Percentiles rank a stretch among this genome's conserved stretches.
Evolutionary conservation across 2,113 vertebrate species (phyloP).

Genomic region (Lampris megalopsis): DNA sequence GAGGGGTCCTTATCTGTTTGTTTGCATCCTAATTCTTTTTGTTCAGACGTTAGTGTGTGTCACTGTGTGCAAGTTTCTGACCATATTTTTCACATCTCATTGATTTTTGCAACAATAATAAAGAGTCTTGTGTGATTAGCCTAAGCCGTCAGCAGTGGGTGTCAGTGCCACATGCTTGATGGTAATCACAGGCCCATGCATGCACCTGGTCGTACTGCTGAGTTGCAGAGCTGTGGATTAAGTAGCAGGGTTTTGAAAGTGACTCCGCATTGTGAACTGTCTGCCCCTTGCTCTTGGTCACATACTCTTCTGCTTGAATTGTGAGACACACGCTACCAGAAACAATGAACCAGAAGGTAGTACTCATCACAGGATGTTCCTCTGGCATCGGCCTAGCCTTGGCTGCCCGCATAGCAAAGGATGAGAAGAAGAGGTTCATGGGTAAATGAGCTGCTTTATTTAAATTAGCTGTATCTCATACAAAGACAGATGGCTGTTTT

Average conservation of each 20-base stretch:
- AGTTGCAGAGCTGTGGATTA: conserved; percentile 70
- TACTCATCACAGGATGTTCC: conserved; percentile 90
- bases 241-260: conserved; percentile 36
- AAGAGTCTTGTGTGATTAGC: conserved; percentile 5
- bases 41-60: background rate
- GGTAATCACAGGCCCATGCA: conserved; percentile 56
- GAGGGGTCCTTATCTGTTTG: conserved; percentile 3
- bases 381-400: conserved; percentile 89
- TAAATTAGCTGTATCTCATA: background rate
- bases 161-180: conserved; percentile 1
- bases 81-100: background rate
- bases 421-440: conserved; percentile 90
- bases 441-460: conserved; percentile 74
- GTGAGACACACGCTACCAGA: conserved; percentile 17
- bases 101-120: background rate
- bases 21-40: background rate
- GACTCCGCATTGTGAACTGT: background rate
- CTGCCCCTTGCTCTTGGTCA: conserved; percentile 15
- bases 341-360: conserved; percentile 85
- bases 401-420: conserved; percentile 85
- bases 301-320: conserved; percentile 29
- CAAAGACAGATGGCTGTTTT: background rate
- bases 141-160: conserved; percentile 44
- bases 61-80: background rate
- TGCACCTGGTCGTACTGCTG: conserved; percentile 61